phyloP scores from a whole-genome alignment of 2,113 vertebrate genomes.

The Eidolon helvum region DNA sequence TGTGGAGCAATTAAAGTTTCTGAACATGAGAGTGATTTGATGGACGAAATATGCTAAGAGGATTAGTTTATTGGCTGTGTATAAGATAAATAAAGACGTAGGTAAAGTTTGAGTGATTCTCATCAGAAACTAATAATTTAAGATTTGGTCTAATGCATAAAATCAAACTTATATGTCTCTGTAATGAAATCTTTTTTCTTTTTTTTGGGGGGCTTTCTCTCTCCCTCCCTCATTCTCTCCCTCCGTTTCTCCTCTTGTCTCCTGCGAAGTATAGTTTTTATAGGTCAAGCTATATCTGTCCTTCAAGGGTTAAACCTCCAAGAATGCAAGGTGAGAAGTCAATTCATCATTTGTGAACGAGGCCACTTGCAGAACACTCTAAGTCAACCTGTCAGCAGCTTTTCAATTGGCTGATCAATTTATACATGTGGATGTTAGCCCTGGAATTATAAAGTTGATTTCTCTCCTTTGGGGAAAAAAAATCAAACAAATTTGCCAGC shows the following conservation, averaged over 20 bases:
- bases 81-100: not conserved
- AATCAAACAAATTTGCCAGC: constrained; percentile 34
- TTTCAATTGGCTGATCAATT: constrained; percentile 29
- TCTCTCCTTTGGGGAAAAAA: not conserved
- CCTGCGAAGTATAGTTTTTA: rapidly evolving
- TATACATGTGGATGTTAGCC: constrained; percentile 11
- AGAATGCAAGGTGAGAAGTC: not conserved
- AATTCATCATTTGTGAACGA: constrained; percentile 52
- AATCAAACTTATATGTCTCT: not conserved
- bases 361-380: not conserved
- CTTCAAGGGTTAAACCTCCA: constrained; percentile 25
- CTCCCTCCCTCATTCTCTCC: too few relatives aligned
- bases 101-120: not conserved
- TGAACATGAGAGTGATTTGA: not conserved
- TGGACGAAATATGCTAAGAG: not conserved
- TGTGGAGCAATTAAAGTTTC: not conserved
- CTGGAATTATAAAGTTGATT: constrained; percentile 49
- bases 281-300: not conserved
- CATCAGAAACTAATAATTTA: not conserved
- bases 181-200: not conserved
- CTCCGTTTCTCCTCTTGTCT: not conserved
- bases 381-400: constrained; percentile 23
- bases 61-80: not conserved
- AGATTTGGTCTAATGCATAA: not conserved
- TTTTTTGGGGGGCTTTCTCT: not conserved